Percentiles rank a stretch among this genome's conserved stretches.
These are phyloP conservation scores for Cettia cetti DNA, from an alignment of 2,113 vertebrate genomes.

Conservation along the genomic window DNA sequence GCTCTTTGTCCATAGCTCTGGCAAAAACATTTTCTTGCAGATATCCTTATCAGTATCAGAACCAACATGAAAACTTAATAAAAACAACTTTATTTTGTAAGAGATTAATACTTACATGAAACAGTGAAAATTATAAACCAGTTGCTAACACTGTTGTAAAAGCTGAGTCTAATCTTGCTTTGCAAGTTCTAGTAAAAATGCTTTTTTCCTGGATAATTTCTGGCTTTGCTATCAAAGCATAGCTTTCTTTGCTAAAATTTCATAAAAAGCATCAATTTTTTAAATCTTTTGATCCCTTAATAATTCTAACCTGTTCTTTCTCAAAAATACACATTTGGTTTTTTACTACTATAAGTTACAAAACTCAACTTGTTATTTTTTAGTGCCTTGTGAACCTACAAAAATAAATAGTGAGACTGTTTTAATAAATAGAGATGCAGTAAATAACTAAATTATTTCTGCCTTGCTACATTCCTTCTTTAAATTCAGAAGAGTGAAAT, in stretches of 20 bases:
- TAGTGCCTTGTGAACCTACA: neutral
- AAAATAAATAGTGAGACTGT: neutral
- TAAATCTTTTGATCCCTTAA: neutral
- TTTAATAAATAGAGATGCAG: neutral
- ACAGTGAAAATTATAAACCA: neutral
- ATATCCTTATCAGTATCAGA: conserved; percentile 76
- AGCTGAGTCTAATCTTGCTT: neutral
- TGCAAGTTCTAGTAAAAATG: neutral
- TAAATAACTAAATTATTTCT: neutral
- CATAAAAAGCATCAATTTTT: neutral
- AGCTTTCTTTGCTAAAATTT: neutral
- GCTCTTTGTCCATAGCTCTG: conserved; percentile 79
- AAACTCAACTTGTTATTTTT: neutral
- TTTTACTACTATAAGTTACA: neutral
- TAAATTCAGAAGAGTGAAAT: neutral
- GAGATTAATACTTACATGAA: neutral
- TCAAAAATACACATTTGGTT: neutral
- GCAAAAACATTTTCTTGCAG: conserved; percentile 73
- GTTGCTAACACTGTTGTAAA: neutral
- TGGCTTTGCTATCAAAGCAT: neutral
- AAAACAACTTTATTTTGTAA: conserved; percentile 33
- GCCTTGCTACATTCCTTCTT: neutral
- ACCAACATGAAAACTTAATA: conserved; percentile 56
- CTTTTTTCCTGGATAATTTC: neutral
- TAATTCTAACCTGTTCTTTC: neutral